Evolutionary conservation across 1,140 invertebrate species (phyloP).

Genomic region (Neodiprion virginianus): DNA sequence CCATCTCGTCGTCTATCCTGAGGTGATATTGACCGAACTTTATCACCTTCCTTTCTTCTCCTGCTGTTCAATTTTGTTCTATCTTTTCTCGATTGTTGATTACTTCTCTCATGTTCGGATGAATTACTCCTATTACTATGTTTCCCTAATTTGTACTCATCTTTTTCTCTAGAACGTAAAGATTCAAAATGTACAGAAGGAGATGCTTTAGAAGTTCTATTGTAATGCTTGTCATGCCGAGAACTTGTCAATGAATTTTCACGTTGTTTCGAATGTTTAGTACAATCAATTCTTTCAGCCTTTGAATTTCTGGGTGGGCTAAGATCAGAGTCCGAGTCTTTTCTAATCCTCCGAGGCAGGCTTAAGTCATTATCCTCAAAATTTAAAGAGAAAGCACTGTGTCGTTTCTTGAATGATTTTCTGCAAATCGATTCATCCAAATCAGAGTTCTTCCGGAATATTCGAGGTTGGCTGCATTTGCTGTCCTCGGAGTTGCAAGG

Average conservation of each 20-base stretch:
- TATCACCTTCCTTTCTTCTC: constrained; percentile 26
- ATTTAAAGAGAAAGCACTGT: background rate
- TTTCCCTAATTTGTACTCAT: constrained; percentile 20
- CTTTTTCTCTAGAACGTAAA: constrained; percentile 27
- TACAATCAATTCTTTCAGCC: constrained; percentile 15
- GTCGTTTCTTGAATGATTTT: constrained; percentile 27
- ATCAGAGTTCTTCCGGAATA: constrained; percentile 32
- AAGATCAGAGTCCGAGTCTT: constrained; percentile 33
- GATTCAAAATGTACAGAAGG: background rate
- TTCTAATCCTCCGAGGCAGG: constrained; percentile 7
- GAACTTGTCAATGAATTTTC: background rate
- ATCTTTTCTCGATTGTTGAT: constrained; percentile 34
- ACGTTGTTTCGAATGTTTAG: constrained; percentile 25
- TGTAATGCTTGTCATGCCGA: background rate
- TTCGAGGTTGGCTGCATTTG: constrained; percentile 41
- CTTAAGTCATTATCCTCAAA: background rate
- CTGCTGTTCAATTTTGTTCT: constrained; percentile 14
- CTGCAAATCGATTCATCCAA: constrained; percentile 31
- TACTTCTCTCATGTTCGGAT: constrained; percentile 25
- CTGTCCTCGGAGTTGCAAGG: constrained; percentile 11
- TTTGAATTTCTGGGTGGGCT: constrained; percentile 32
- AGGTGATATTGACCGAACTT: background rate
- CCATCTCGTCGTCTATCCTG: constrained; percentile 8
- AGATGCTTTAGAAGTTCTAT: constrained; percentile 17
- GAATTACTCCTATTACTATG: constrained; percentile 12